Evolutionary conservation across 2,113 vertebrate species (phyloP).

Genomic region (Arvicanthis niloticus): DNA sequence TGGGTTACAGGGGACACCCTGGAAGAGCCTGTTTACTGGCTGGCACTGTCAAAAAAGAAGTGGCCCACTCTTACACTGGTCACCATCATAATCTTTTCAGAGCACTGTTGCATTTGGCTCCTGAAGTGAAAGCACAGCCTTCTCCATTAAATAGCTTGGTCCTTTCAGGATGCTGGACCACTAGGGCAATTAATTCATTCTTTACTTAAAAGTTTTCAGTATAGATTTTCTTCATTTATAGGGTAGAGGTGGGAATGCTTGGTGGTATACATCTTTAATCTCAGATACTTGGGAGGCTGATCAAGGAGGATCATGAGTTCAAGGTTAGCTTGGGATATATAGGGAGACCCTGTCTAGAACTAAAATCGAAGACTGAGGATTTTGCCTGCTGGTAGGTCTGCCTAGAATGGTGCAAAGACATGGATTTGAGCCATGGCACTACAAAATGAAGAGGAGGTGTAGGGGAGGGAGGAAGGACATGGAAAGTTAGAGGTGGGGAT

Average conservation of each 20-base stretch:
- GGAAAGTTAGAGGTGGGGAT: neutral
- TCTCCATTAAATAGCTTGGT: neutral
- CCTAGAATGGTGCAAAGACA: no score
- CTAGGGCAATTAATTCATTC: neutral
- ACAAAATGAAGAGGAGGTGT: neutral
- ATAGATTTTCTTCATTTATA: neutral
- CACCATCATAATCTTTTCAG: neutral
- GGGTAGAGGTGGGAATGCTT: neutral
- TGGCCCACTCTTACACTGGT: fast-evolving
- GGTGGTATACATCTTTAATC: neutral
- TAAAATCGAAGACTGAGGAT: neutral
- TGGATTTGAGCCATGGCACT: neutral
- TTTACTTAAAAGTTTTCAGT: neutral
- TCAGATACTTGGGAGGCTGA: neutral
- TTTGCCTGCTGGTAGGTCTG: neutral
- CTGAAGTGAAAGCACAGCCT: fast-evolving
- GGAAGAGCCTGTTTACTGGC: fast-evolving
- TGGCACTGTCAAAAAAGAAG: fast-evolving
- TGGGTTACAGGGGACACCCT: fast-evolving
- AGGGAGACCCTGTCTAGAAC: neutral
- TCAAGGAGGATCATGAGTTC: neutral
- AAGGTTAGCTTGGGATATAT: neutral
- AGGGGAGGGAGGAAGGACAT: neutral
- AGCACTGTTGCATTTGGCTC: neutral
- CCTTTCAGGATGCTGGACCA: conserved; percentile 55